Percentiles rank a stretch among this genome's conserved stretches.
Conservation (phyloP, 2,888 invertebrate genomes). For the Apamea crenata region DNA sequence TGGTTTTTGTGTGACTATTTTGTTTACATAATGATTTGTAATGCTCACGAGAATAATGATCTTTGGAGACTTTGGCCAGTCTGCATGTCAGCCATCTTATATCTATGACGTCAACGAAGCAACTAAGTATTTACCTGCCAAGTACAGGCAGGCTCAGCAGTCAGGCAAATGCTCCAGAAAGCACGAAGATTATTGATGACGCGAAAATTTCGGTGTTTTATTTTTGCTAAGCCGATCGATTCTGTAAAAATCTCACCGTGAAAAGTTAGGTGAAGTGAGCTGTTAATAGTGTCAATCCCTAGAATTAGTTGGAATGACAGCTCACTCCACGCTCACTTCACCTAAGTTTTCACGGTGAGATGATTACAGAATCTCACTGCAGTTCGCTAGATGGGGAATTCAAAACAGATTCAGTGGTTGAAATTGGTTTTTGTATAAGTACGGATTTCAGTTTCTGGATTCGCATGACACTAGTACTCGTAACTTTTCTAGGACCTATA, state of each 20-base stretch:
- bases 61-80: not conserved
- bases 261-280: too few relatives aligned
- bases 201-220: not conserved
- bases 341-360: too few relatives aligned
- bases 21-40: conserved; percentile 41
- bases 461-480: not conserved
- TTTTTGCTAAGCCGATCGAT: too few relatives aligned
- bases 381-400: not conserved
- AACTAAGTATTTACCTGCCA: not conserved
- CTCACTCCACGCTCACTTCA: too few relatives aligned
- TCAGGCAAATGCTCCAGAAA: not conserved
- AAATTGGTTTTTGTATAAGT: not conserved
- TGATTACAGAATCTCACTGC: too few relatives aligned
- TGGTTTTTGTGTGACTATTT: conserved; percentile 21
- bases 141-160: not conserved
- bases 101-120: not conserved
- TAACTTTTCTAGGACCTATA: not conserved
- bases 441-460: not conserved
- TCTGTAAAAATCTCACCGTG: too few relatives aligned
- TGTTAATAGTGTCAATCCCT: too few relatives aligned
- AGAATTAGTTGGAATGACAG: too few relatives aligned
- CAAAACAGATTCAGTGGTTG: not conserved
- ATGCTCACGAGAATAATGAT: conserved; percentile 22
- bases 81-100: conserved; percentile 2
- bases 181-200: not conserved